A percentile compares a stretch with the other conserved stretches of the same genome.
Evolutionary conservation across 35 echinoderm and acorn worm species (phyloP).

Genomic region (Anneissia japonica): DNA sequence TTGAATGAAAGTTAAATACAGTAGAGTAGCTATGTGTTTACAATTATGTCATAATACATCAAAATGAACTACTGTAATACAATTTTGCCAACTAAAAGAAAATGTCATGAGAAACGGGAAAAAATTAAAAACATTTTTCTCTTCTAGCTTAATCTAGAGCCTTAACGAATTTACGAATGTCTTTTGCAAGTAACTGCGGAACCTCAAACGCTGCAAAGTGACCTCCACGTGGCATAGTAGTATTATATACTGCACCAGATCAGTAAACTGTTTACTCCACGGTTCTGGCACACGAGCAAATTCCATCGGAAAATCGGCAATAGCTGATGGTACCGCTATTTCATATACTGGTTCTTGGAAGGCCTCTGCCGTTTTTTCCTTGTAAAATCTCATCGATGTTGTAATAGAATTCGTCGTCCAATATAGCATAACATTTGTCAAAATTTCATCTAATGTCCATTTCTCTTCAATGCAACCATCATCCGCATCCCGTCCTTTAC

Average conservation of each 20-base stretch:
- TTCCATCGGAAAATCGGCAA: slow-evolving; percentile 30
- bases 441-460: slow-evolving; percentile 60
- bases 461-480: slow-evolving; percentile 57
- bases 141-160: too few species aligned
- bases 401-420: slow-evolving; percentile 62
- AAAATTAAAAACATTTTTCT: too few species aligned
- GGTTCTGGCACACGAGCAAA: slow-evolving; percentile 15
- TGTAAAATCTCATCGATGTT: too few species aligned
- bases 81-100: too few species aligned
- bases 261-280: slow-evolving; percentile 40
- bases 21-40: too few species aligned
- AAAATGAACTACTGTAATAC: too few species aligned
- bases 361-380: too few species aligned
- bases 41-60: too few species aligned
- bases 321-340: slow-evolving; percentile 12
- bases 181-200: slow-evolving; percentile 49
- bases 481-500: background rate
- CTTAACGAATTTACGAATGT: slow-evolving; percentile 40
- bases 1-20: too few species aligned
- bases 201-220: slow-evolving; percentile 78
- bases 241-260: slow-evolving; percentile 65
- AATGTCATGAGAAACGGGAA: too few species aligned
- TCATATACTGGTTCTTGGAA: too few species aligned
- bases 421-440: slow-evolving; percentile 90
- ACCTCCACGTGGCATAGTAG: slow-evolving; percentile 54